Conservation (phyloP, 2,113 vertebrate genomes). For the Mesitornis unicolor region DNA sequence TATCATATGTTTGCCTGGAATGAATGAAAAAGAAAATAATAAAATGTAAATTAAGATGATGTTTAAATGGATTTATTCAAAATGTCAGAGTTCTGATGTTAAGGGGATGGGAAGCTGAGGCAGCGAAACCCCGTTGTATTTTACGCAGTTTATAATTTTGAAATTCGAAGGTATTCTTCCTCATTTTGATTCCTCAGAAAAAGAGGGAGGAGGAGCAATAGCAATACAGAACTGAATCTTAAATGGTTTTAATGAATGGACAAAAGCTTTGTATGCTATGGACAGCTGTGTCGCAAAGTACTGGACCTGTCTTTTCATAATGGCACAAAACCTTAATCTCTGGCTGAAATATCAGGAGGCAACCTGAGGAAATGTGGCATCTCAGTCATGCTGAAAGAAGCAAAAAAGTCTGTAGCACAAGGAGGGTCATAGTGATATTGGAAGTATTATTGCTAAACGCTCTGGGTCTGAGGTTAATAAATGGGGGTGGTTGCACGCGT, state of each 20-base stretch:
- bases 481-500: fast-evolving
- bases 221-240: background rate
- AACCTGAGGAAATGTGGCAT: background rate
- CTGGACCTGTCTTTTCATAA: background rate
- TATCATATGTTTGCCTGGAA: background rate
- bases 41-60: background rate
- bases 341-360: background rate
- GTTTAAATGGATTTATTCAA: background rate
- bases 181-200: background rate
- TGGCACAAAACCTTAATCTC: background rate
- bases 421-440: background rate
- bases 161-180: background rate
- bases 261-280: fast-evolving
- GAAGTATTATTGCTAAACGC: background rate
- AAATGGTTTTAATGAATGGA: background rate
- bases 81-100: background rate
- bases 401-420: background rate
- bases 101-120: background rate
- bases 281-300: background rate
- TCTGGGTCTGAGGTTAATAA: background rate
- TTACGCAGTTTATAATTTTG: background rate
- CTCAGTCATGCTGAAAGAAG: background rate
- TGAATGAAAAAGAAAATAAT: background rate
- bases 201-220: background rate
- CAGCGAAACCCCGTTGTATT: background rate